Evolutionary conservation across 2,888 invertebrate species (phyloP).

Genomic region (Harpalus rubripes): DNA sequence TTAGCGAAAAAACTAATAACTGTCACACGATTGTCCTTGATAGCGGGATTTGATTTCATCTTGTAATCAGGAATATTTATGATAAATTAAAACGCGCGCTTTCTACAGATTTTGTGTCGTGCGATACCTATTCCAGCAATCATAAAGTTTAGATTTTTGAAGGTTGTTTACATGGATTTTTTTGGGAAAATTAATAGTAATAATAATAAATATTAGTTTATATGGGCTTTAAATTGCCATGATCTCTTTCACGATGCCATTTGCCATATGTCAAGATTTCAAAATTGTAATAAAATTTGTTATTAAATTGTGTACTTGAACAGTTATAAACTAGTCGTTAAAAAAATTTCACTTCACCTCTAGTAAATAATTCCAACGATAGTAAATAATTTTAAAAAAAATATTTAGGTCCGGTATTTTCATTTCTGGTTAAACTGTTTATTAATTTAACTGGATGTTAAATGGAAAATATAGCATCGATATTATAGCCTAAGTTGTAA

Average conservation of each 20-base stretch:
- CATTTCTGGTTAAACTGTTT: too few species aligned
- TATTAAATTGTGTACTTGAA: too few species aligned
- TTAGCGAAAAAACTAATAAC: conserved; percentile 62
- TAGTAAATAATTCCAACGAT: too few species aligned
- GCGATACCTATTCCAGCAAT: conserved; percentile 24
- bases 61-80: conserved; percentile 64
- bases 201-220: conserved; percentile 7
- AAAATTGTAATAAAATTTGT: neutral
- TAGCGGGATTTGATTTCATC: conserved; percentile 65
- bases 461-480: too few species aligned
- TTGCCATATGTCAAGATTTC: neutral
- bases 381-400: too few species aligned
- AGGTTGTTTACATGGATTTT: conserved; percentile 1
- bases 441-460: too few species aligned
- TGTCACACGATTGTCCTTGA: conserved; percentile 62
- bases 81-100: conserved; percentile 56
- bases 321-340: too few species aligned
- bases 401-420: too few species aligned
- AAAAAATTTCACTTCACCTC: too few species aligned
- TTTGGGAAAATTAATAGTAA: neutral
- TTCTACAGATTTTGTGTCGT: conserved; percentile 50
- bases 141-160: conserved; percentile 4
- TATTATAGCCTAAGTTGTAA: too few species aligned
- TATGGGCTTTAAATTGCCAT: neutral
- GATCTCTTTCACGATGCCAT: neutral